phyloP scores from a whole-genome alignment of 2,888 invertebrate genomes.

The Apodemia mormo region DNA sequence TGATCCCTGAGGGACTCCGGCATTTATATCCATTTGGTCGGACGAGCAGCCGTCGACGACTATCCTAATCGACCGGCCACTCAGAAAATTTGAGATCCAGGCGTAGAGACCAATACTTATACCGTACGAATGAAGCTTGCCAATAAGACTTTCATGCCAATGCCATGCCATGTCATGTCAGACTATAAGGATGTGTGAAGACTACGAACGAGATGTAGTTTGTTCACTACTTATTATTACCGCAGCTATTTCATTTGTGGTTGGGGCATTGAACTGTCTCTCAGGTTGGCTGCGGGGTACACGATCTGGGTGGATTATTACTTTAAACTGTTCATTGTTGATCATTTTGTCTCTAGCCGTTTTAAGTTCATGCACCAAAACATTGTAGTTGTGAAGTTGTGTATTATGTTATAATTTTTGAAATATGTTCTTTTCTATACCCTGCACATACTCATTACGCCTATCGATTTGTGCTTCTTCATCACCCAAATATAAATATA shows the following conservation, averaged over 20 bases:
- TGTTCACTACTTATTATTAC: constrained; percentile 35
- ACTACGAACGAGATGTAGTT: constrained; percentile 20
- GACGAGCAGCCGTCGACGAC: too few relatives aligned
- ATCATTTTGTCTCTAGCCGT: not conserved
- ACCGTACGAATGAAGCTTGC: too few relatives aligned
- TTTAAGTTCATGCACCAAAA: constrained; percentile 39
- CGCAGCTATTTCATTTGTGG: constrained; percentile 43
- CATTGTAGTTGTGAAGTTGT: constrained; percentile 40
- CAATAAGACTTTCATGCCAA: too few relatives aligned
- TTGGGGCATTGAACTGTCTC: constrained; percentile 42
- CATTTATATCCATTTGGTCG: too few relatives aligned
- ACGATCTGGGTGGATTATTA: constrained; percentile 44
- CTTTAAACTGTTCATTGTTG: not conserved
- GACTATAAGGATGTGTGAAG: too few relatives aligned
- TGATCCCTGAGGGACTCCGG: too few relatives aligned
- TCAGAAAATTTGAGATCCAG: too few relatives aligned
- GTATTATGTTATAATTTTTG: constrained; percentile 40
- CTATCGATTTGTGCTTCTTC: constrained; percentile 38
- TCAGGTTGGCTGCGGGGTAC: constrained; percentile 44
- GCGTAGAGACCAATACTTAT: too few relatives aligned
- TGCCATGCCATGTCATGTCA: too few relatives aligned
- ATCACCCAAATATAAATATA: constrained; percentile 36
- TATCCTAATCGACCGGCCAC: too few relatives aligned
- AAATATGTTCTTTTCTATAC: constrained; percentile 28
- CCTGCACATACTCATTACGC: constrained; percentile 37